Evolutionary conservation across 2,113 vertebrate species (phyloP).

Genomic region (Calyptommatus sinebrachiatus): DNA sequence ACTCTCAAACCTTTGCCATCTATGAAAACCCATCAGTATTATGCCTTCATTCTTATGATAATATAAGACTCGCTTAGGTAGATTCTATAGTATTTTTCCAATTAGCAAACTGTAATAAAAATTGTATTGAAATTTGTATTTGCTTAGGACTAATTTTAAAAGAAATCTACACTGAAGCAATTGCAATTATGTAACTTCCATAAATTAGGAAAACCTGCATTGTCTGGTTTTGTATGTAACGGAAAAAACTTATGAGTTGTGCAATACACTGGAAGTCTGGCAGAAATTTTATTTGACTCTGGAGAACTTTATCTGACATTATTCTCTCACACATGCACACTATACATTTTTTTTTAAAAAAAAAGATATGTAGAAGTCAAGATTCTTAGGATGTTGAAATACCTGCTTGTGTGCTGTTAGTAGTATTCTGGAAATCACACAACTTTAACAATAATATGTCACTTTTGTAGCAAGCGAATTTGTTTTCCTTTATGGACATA

Average conservation of each 20-base stretch:
- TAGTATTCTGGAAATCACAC: not conserved
- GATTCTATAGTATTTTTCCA: no score
- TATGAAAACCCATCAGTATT: constrained; percentile 1
- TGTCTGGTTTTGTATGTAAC: not conserved
- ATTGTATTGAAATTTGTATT: not conserved
- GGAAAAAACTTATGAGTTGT: not conserved
- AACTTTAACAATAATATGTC: not conserved
- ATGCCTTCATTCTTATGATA: not conserved
- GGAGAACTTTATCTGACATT: not conserved
- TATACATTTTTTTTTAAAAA: not conserved
- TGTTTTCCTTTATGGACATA: not conserved
- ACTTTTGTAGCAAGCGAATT: not conserved
- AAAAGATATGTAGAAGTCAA: not conserved
- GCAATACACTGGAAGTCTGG: not conserved
- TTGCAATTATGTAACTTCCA: not conserved
- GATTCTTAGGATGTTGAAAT: not conserved
- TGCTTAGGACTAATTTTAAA: not conserved
- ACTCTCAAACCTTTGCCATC: not conserved
- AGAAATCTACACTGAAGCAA: not conserved
- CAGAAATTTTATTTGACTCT: not conserved
- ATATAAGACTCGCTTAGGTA: no score
- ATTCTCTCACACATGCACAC: not conserved
- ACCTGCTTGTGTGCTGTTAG: not conserved
- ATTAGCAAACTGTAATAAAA: not conserved
- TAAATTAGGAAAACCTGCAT: not conserved